Evolutionary conservation across 2,888 invertebrate genomes (phyloP).

Genomic region (Eupithecia pulchellata): DNA sequence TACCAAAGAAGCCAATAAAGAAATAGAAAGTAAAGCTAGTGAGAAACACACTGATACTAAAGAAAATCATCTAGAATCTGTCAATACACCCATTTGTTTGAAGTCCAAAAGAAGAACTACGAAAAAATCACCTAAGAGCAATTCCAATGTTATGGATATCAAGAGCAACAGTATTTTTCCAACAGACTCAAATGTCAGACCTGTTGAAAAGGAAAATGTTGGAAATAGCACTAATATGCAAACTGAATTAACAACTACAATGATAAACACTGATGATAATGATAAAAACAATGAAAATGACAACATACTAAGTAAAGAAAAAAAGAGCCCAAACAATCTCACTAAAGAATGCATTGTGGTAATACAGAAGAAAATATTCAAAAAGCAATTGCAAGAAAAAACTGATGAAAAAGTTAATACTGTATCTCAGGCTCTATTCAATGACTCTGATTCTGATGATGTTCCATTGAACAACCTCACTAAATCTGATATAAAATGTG

Average conservation of each 20-base stretch:
- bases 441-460: conserved; percentile 72
- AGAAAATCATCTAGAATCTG: conserved; percentile 1
- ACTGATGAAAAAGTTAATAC: conserved; percentile 26
- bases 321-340: conserved; percentile 67
- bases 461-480: conserved; percentile 63
- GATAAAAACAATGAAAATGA: conserved; percentile 40
- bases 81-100: conserved; percentile 41
- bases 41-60: neutral
- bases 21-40: neutral
- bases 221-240: conserved; percentile 9
- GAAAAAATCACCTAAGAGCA: conserved; percentile 24
- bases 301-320: conserved; percentile 23
- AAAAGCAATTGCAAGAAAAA: conserved; percentile 46
- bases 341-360: conserved; percentile 78
- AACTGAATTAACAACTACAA: conserved; percentile 9
- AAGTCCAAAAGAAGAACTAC: conserved; percentile 54
- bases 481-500: conserved; percentile 47
- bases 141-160: neutral
- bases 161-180: neutral
- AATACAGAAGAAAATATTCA: conserved; percentile 74
- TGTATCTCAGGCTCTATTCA: conserved; percentile 59
- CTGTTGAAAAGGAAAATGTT: conserved; percentile 30
- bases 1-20: neutral
- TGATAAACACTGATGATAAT: neutral
- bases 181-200: neutral